Conservation (phyloP, 2,113 vertebrate species). For the Bagarius yarrelli region DNA sequence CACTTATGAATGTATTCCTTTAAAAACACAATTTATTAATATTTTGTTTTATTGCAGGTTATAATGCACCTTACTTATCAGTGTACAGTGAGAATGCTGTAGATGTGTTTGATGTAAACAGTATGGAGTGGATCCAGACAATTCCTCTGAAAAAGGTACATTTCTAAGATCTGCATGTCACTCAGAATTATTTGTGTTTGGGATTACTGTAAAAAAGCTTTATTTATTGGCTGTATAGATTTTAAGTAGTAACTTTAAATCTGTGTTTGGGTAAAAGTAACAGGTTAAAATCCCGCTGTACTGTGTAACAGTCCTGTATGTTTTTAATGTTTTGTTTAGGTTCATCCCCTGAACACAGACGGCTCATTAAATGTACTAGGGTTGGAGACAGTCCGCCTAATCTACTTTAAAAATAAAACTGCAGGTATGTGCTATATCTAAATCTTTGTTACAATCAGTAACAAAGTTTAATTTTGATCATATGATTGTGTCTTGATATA, state of each 20-base stretch:
- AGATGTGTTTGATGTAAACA: conserved; percentile 95
- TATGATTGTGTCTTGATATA: background rate
- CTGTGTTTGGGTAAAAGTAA: background rate
- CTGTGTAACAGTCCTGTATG: background rate
- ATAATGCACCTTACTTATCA: conserved; percentile 96
- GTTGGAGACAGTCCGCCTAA: conserved; percentile 90
- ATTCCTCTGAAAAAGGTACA: conserved; percentile 94
- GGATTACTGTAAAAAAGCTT: background rate
- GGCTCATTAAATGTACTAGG: conserved; percentile 95
- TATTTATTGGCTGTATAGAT: background rate
- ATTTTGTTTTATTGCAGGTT: conserved; percentile 73
- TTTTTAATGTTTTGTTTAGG: conserved; percentile 65
- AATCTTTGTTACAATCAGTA: too few species aligned
- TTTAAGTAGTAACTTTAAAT: background rate
- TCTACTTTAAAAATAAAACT: conserved; percentile 99
- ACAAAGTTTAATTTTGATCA: too few species aligned
- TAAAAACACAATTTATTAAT: background rate
- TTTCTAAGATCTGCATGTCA: background rate
- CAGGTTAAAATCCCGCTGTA: background rate
- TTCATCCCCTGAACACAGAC: conserved; percentile 90
- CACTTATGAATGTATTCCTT: background rate
- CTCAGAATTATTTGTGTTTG: background rate
- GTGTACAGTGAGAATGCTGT: conserved; percentile 97
- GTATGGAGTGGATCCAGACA: conserved; percentile 99
- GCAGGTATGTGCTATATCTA: conserved; percentile 78